phyloP scores from a whole-genome alignment of 2,797 vertebrate genomes.

The Sternarchorhynchus goeldii region DNA sequence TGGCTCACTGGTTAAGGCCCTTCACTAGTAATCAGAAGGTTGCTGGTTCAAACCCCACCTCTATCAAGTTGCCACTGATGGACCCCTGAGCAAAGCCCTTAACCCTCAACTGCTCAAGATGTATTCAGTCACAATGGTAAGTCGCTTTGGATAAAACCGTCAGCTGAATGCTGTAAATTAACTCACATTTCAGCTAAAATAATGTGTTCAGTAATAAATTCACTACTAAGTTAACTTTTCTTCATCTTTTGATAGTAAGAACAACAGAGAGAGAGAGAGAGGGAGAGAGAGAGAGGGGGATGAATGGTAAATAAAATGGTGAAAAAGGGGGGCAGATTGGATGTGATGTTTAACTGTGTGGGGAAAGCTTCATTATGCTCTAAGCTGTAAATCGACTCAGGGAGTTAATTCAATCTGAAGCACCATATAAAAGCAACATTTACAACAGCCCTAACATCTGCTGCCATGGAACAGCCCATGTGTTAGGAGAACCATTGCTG shows the following conservation, averaged over 20 bases:
- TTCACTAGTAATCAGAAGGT: no score
- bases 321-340: constrained; percentile 33
- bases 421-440: constrained; percentile 54
- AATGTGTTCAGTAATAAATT: no score
- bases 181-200: no score
- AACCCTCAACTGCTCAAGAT: no score
- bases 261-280: background rate
- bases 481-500: constrained; percentile 8
- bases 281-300: constrained; percentile 14
- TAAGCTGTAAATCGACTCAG: constrained; percentile 48
- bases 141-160: no score
- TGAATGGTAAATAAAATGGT: background rate
- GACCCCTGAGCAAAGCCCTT: no score
- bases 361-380: constrained; percentile 52
- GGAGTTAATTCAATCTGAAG: constrained; percentile 53
- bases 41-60: no score
- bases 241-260: background rate
- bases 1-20: no score
- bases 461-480: constrained; percentile 17
- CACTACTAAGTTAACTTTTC: no score
- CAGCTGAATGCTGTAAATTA: no score
- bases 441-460: constrained; percentile 30
- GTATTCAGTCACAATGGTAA: no score
- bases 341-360: constrained; percentile 54
- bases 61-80: no score